Conservation (phyloP, 2,113 vertebrate species). For the Corythornis cristatus region DNA sequence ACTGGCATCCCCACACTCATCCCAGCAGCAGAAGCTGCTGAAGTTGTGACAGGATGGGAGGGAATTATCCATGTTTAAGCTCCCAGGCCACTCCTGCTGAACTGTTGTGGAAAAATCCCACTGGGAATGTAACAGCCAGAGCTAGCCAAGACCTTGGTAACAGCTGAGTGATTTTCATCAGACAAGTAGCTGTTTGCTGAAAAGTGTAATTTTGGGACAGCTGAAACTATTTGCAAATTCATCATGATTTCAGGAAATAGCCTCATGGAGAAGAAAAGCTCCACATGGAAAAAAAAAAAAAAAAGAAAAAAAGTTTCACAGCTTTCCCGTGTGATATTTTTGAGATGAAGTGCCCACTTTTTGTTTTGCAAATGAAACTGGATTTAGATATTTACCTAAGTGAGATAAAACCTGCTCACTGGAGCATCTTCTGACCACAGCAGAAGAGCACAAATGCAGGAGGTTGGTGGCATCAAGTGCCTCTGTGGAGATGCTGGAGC, state of each 20-base stretch:
- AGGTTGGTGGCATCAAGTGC: fast-evolving
- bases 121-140: slow-evolving; percentile 31
- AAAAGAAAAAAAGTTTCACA: not conserved
- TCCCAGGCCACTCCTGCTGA: not conserved
- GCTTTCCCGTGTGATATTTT: slow-evolving; percentile 4
- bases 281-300: not conserved
- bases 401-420: not conserved
- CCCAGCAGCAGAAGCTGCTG: not conserved
- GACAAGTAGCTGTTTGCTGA: slow-evolving; percentile 65
- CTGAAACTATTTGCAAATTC: slow-evolving; percentile 69
- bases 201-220: slow-evolving; percentile 66
- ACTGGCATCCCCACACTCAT: fast-evolving
- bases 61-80: slow-evolving; percentile 5
- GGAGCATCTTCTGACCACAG: not conserved
- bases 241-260: slow-evolving; percentile 52
- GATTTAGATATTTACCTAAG: slow-evolving; percentile 44
- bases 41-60: not conserved
- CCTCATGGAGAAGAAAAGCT: slow-evolving; percentile 1
- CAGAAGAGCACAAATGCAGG: not conserved
- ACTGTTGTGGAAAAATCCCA: slow-evolving; percentile 29
- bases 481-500: not conserved
- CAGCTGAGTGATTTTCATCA: slow-evolving; percentile 69
- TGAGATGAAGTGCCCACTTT: not conserved
- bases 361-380: slow-evolving; percentile 39
- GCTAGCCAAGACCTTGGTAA: slow-evolving; percentile 56